phyloP scores from a whole-genome alignment of 2,797 vertebrate genomes.

The Rhincodon typus region DNA sequence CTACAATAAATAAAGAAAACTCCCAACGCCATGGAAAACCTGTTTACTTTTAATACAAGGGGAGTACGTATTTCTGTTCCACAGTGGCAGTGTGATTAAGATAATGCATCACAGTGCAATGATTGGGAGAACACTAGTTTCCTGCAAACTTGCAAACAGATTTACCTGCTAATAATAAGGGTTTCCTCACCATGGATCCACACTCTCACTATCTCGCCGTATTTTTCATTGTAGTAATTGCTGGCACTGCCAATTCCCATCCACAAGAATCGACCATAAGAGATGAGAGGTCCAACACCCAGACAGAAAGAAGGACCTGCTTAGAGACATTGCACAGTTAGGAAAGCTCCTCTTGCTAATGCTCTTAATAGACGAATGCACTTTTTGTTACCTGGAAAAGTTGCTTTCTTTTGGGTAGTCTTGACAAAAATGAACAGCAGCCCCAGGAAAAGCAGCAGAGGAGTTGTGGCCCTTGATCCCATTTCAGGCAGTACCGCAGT shows the following conservation, averaged over 20 bases:
- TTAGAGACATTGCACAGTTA: constrained; percentile 35
- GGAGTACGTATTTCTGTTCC: background rate
- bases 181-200: constrained; percentile 94
- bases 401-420: constrained; percentile 56
- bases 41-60: background rate
- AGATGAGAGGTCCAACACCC: constrained; percentile 80
- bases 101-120: background rate
- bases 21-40: background rate
- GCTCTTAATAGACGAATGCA: no score
- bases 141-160: constrained; percentile 39
- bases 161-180: constrained; percentile 82
- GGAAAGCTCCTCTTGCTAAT: background rate
- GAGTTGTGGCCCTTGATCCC: constrained; percentile 48
- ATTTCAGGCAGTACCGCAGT: constrained; percentile 44
- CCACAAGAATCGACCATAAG: constrained; percentile 81
- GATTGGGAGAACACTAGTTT: background rate
- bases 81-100: background rate
- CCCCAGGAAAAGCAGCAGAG: constrained; percentile 64
- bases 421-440: constrained; percentile 59
- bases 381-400: constrained; percentile 70
- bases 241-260: constrained; percentile 84
- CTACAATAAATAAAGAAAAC: background rate
- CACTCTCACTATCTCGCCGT: constrained; percentile 79
- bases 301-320: constrained; percentile 78
- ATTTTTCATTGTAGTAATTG: constrained; percentile 88